phyloP scores from a whole-genome alignment of 2,888 invertebrate genomes.

The Julus scanicus region DNA sequence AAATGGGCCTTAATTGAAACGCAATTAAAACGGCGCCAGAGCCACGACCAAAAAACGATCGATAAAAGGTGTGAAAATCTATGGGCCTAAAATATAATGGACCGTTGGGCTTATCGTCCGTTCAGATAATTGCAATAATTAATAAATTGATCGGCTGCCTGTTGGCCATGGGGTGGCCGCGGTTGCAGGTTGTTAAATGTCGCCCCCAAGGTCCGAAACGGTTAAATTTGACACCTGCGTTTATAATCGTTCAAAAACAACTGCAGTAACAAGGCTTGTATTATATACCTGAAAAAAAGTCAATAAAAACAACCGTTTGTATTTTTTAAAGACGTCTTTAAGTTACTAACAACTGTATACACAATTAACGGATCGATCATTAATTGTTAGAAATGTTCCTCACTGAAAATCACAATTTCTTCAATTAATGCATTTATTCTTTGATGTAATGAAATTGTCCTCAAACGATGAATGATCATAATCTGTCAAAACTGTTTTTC shows the following conservation, averaged over 20 bases:
- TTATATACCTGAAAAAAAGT: not conserved
- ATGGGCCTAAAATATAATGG: conserved; percentile 12
- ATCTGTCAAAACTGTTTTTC: too few species aligned
- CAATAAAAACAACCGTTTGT: conserved; percentile 10
- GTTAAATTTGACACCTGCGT: conserved; percentile 19
- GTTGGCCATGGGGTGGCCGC: not conserved
- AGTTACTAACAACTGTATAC: not conserved
- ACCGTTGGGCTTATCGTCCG: not conserved
- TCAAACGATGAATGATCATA: too few species aligned
- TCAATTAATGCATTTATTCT: too few species aligned
- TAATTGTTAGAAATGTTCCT: not conserved
- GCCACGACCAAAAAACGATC: not conserved
- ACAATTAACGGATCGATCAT: not conserved
- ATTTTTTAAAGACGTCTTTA: not conserved
- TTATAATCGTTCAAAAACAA: not conserved
- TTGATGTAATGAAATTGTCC: too few species aligned
- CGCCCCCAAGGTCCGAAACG: conserved; percentile 19
- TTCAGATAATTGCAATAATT: not conserved
- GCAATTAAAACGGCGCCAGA: not conserved
- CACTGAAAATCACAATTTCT: too few species aligned
- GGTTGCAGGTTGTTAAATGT: not conserved
- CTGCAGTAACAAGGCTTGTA: not conserved
- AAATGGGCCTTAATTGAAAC: not conserved
- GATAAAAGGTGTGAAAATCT: conserved; percentile 16
- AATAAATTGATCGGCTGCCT: not conserved